phyloP scores from a whole-genome alignment of 2,113 vertebrate species.

The Campylomormyrus numenius region DNA sequence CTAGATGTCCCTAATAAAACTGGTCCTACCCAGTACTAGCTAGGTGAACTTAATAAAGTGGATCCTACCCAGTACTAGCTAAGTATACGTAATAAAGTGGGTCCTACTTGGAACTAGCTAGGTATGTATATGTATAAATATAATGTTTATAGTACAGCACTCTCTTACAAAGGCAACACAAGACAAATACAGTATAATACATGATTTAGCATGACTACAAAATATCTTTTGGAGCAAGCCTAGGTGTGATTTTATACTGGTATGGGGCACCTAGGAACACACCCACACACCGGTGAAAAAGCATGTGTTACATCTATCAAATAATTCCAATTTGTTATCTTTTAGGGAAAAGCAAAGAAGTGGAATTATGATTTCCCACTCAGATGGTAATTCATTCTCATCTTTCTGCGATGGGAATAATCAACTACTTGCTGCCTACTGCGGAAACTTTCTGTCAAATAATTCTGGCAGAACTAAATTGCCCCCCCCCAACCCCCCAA shows the following conservation, averaged over 20 bases:
- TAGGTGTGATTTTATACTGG: background rate
- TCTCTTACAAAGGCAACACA: background rate
- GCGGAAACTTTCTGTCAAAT: constrained; percentile 4
- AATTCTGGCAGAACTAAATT: background rate
- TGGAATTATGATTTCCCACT: background rate
- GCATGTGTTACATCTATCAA: background rate
- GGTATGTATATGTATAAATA: background rate
- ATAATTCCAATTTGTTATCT: background rate
- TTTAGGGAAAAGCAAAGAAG: background rate
- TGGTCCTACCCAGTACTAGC: no score
- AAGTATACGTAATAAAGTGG: no score
- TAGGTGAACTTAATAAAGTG: no score
- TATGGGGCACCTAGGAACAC: background rate
- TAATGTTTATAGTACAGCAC: background rate
- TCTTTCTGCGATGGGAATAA: background rate
- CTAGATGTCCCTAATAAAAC: no score
- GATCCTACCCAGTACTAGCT: no score
- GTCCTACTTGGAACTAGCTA: background rate
- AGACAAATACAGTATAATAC: background rate
- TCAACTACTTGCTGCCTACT: background rate
- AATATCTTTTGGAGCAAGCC: background rate
- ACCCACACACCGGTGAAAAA: background rate
- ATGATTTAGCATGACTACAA: background rate
- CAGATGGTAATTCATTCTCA: background rate
- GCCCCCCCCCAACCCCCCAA: no score